Percentiles rank a stretch among this genome's conserved stretches.
phyloP scores from a whole-genome alignment of 2,113 vertebrate species.

The Natator depressus region DNA sequence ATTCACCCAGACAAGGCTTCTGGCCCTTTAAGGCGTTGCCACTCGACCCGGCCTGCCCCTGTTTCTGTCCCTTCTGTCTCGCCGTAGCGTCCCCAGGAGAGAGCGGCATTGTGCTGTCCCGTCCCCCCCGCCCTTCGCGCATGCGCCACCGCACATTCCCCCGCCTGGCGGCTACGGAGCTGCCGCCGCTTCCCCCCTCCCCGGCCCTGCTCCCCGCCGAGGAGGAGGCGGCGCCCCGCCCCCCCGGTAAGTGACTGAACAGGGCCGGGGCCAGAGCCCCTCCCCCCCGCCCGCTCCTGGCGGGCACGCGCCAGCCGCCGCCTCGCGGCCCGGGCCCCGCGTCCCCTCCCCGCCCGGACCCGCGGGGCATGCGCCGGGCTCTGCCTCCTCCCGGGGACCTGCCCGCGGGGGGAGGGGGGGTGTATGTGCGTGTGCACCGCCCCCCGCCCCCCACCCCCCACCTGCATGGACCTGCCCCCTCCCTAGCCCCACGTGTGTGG shows the following conservation, averaged over 20 bases:
- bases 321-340: not conserved
- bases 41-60: not conserved
- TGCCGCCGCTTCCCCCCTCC: not conserved
- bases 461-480: too few relatives aligned
- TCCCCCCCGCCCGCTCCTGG: not conserved
- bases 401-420: not conserved
- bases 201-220: not conserved
- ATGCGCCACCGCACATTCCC: conserved; percentile 28
- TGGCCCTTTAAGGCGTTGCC: not conserved
- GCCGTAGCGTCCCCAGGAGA: conserved; percentile 45
- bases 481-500: too few relatives aligned
- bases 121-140: conserved; percentile 19
- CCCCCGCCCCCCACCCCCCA: too few relatives aligned
- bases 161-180: conserved; percentile 31
- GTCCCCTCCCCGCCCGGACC: too few relatives aligned
- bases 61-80: not conserved
- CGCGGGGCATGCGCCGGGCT: not conserved
- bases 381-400: not conserved
- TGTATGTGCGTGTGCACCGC: not conserved
- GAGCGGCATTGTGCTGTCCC: conserved; percentile 61
- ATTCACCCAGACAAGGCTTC: rapidly evolving
- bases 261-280: not conserved
- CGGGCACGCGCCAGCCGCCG: not conserved
- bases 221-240: not conserved
- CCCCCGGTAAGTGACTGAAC: not conserved